phyloP scores from a whole-genome alignment of 2,888 invertebrate species.

The Trichacis sp. region DNA sequence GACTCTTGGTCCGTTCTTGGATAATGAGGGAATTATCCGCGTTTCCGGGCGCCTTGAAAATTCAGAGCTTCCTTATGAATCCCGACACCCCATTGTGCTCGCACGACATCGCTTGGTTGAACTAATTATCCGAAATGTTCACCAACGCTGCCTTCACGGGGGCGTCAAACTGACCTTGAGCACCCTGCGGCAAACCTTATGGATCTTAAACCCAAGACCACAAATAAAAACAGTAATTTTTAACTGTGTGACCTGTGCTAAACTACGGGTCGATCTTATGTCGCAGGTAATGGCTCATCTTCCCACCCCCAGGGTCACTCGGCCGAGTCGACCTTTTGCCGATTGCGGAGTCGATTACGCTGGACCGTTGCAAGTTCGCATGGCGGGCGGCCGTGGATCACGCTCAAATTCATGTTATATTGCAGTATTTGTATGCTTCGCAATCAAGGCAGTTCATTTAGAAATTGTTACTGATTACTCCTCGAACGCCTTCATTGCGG shows the following conservation, averaged over 20 bases:
- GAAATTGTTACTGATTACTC: too few species aligned
- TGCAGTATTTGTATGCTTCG: too few species aligned
- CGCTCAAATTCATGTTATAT: too few species aligned
- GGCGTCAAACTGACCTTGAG: slow-evolving; percentile 20
- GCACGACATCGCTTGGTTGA: slow-evolving; percentile 1
- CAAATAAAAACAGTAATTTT: slow-evolving; percentile 8
- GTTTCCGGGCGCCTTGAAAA: too few species aligned
- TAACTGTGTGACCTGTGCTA: slow-evolving; percentile 22
- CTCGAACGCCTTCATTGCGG: too few species aligned
- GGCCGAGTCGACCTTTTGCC: slow-evolving; percentile 8
- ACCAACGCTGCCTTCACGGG: slow-evolving; percentile 22
- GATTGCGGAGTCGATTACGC: slow-evolving; percentile 43
- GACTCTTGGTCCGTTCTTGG: too few species aligned
- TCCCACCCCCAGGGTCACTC: slow-evolving; percentile 13
- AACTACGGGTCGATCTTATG: background rate
- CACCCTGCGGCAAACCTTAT: slow-evolving; percentile 16
- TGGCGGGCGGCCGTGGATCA: too few species aligned
- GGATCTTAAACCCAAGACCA: slow-evolving; percentile 14
- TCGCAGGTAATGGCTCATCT: slow-evolving; percentile 22
- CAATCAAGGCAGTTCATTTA: too few species aligned
- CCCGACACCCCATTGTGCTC: too few species aligned
- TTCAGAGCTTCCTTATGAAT: too few species aligned
- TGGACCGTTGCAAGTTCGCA: too few species aligned
- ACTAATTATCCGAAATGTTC: slow-evolving; percentile 13
- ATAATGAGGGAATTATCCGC: too few species aligned